phyloP scores from a whole-genome alignment of 2,888 invertebrate genomes.

The Hecatera dysodea region DNA sequence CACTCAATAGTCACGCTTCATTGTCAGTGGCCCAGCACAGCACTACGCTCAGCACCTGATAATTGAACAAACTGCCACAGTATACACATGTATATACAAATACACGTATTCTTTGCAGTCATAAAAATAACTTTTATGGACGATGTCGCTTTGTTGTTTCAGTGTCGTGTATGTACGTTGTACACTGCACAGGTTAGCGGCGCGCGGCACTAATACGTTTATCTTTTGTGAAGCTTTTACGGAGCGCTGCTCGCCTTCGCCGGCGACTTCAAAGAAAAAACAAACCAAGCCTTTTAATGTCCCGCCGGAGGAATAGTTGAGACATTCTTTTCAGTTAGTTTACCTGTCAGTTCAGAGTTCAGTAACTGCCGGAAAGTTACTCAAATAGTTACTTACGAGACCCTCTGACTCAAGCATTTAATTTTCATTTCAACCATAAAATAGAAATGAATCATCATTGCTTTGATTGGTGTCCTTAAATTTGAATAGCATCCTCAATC shows the following conservation, averaged over 20 bases:
- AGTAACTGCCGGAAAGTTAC: conserved; percentile 18
- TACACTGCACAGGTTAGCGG: conserved; percentile 12
- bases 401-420: conserved; percentile 6
- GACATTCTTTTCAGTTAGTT: conserved; percentile 39
- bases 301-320: conserved; percentile 31
- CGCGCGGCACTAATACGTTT: conserved; percentile 36
- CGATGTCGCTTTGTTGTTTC: conserved; percentile 61
- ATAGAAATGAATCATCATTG: conserved; percentile 5
- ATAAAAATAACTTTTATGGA: conserved; percentile 61
- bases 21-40: conserved; percentile 19
- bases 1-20: conserved; percentile 24
- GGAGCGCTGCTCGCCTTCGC: conserved; percentile 22
- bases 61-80: conserved; percentile 36
- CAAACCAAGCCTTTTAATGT: conserved; percentile 29
- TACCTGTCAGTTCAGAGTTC: conserved; percentile 30
- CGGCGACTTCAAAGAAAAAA: conserved; percentile 29
- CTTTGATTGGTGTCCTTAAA: conserved; percentile 8
- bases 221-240: conserved; percentile 50
- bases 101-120: conserved; percentile 26
- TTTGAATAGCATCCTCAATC: conserved; percentile 19
- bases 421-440: neutral
- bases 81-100: conserved; percentile 4
- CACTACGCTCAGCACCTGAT: conserved; percentile 19
- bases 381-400: neutral
- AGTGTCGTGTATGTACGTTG: conserved; percentile 42